phyloP scores from a whole-genome alignment of 1,140 invertebrate species.

The Atta texana region DNA sequence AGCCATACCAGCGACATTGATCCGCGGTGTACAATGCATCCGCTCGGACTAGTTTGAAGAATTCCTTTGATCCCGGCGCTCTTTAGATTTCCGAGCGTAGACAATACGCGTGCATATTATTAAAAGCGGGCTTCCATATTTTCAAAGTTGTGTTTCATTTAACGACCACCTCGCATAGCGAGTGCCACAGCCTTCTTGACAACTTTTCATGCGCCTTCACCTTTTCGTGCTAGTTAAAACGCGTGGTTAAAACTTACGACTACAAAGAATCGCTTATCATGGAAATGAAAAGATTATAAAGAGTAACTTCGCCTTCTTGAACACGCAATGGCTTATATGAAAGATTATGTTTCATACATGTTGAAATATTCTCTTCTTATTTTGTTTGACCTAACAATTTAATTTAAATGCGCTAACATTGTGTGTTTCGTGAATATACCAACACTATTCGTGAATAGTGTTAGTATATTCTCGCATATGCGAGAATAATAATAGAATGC shows the following conservation, averaged over 20 bases:
- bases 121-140: conserved; percentile 34
- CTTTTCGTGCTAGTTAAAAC: not conserved
- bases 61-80: conserved; percentile 45
- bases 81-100: conserved; percentile 41
- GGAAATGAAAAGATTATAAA: conserved; percentile 31
- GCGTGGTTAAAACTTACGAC: not conserved
- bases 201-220: conserved; percentile 17
- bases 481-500: not conserved
- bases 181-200: conserved; percentile 26
- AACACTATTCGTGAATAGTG: not conserved
- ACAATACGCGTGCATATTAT: conserved; percentile 56
- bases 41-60: conserved; percentile 53
- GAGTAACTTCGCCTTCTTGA: not conserved
- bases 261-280: conserved; percentile 20
- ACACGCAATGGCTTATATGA: not conserved
- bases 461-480: not conserved
- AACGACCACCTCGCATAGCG: not conserved
- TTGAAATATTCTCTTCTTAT: conserved; percentile 6
- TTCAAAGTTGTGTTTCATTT: conserved; percentile 44
- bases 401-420: not conserved
- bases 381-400: not conserved
- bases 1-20: conserved; percentile 46
- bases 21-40: conserved; percentile 50
- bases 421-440: too few relatives aligned
- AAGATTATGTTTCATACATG: not conserved